phyloP scores from a whole-genome alignment of 2,113 vertebrate genomes.

The Arenaria interpres region DNA sequence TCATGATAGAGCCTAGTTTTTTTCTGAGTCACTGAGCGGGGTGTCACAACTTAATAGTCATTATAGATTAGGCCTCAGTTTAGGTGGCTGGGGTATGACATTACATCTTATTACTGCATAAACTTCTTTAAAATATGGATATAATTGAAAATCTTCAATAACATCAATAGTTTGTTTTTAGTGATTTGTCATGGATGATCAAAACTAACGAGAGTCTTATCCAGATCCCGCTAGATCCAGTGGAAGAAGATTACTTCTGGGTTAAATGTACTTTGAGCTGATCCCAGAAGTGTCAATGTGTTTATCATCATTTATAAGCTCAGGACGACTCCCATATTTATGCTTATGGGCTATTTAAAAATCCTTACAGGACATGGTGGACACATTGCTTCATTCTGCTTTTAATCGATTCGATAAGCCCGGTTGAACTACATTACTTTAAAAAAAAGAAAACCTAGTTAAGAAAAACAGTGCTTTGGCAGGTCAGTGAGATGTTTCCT shows the following conservation, averaged over 20 bases:
- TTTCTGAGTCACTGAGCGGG: background rate
- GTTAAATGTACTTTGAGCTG: background rate
- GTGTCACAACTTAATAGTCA: background rate
- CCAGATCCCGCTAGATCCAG: background rate
- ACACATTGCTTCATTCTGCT: background rate
- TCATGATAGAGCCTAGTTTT: background rate
- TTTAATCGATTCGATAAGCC: background rate
- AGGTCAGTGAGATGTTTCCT: background rate
- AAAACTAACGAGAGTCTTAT: background rate
- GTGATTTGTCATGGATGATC: background rate
- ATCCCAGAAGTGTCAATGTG: background rate
- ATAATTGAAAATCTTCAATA: background rate
- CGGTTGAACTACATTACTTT: background rate
- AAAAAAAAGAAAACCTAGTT: background rate
- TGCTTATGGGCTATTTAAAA: background rate
- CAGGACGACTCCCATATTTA: background rate
- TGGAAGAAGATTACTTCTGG: background rate
- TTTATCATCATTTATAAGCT: background rate
- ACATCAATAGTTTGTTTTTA: background rate
- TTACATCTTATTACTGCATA: background rate
- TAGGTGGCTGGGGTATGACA: background rate
- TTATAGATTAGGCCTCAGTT: background rate
- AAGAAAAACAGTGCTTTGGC: constrained; percentile 25
- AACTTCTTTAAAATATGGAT: background rate
- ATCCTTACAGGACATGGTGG: background rate